A percentile compares a stretch with the other conserved stretches of the same genome.
phyloP scores from a whole-genome alignment of 2,113 vertebrate species.

The Oreochromis spilurus region DNA sequence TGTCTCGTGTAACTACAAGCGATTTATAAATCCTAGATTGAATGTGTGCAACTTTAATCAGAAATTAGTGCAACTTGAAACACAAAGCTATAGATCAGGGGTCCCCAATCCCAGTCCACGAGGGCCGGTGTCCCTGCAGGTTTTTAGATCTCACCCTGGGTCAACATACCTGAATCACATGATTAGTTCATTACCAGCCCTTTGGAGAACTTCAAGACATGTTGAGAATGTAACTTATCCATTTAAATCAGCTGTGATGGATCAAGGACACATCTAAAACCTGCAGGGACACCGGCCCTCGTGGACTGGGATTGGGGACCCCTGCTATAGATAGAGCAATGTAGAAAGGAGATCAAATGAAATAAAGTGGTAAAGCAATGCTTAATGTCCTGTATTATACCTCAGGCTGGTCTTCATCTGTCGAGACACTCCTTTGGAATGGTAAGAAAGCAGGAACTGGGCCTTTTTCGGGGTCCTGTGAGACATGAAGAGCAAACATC shows the following conservation, averaged over 20 bases:
- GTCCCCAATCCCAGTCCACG: too few species aligned
- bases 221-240: too few species aligned
- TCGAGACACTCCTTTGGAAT: slow-evolving; percentile 86
- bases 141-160: too few species aligned
- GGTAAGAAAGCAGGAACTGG: slow-evolving; percentile 84
- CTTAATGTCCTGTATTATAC: slow-evolving; percentile 39
- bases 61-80: not conserved
- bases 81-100: not conserved
- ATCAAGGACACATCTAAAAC: too few species aligned
- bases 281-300: too few species aligned
- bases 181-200: too few species aligned
- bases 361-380: not conserved
- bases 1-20: not conserved
- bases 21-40: not conserved
- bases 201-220: too few species aligned
- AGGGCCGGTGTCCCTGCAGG: too few species aligned
- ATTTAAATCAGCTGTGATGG: too few species aligned
- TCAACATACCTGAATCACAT: too few species aligned
- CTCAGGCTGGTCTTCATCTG: slow-evolving; percentile 84
- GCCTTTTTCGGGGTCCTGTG: slow-evolving; percentile 87
- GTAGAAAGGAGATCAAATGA: not conserved
- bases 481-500: not conserved
- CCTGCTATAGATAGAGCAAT: not conserved
- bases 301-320: too few species aligned
- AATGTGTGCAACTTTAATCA: not conserved